Percentiles rank a stretch among this genome's conserved stretches.
These are phyloP conservation scores for Triplophysa siluroides DNA, from an alignment of 2,113 vertebrate genomes.

Conservation along the genomic window DNA sequence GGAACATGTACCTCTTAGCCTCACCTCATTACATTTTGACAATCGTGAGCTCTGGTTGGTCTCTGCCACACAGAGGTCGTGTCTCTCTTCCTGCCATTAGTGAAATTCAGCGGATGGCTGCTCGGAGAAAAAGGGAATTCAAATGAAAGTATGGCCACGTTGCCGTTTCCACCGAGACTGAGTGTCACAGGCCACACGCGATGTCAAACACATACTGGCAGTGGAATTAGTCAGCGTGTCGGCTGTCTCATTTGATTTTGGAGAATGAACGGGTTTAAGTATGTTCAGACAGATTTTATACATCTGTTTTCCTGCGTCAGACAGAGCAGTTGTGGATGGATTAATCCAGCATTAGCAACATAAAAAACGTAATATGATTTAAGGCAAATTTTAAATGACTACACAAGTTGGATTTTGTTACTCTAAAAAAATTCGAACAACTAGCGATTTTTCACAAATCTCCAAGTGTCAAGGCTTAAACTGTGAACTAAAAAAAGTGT, in stretches of 20 bases:
- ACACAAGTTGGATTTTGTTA: too few relatives aligned
- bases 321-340: not conserved
- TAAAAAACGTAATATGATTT: not conserved
- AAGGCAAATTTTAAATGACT: not conserved
- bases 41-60: slow-evolving; percentile 14
- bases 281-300: slow-evolving; percentile 36
- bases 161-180: slow-evolving; percentile 3
- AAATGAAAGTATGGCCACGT: slow-evolving; percentile 42
- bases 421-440: not conserved
- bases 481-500: too few relatives aligned
- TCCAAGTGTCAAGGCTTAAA: not conserved
- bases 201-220: slow-evolving; percentile 28
- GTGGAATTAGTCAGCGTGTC: slow-evolving; percentile 33
- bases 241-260: slow-evolving; percentile 45
- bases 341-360: not conserved
- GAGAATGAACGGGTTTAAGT: not conserved
- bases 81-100: slow-evolving; percentile 31
- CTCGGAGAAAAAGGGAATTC: slow-evolving; percentile 17
- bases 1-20: not conserved
- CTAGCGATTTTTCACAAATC: not conserved
- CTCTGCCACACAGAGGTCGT: slow-evolving; percentile 19
- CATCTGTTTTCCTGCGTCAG: slow-evolving; percentile 12
- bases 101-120: slow-evolving; percentile 32
- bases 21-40: slow-evolving; percentile 18
- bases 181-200: slow-evolving; percentile 10